Evolutionary conservation across 2,888 invertebrate species (phyloP).

Genomic region (Torymus aiolomorphi): DNA sequence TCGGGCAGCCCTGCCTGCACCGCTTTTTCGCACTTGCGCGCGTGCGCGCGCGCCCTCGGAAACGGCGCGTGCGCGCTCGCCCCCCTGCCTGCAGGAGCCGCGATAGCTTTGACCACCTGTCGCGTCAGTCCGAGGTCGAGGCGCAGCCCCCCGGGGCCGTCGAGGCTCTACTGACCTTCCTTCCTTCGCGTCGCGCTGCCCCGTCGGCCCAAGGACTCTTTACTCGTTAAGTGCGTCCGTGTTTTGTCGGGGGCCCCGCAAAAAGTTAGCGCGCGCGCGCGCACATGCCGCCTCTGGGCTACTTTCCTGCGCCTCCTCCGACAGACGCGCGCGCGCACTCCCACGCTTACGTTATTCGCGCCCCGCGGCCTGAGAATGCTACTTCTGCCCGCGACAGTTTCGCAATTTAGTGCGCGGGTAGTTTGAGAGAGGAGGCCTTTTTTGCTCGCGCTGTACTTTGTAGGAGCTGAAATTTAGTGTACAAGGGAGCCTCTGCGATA

Average conservation of each 20-base stretch:
- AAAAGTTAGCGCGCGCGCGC: background rate
- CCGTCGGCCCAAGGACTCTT: constrained; percentile 46
- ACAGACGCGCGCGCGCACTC: too few relatives aligned
- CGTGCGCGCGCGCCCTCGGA: too few relatives aligned
- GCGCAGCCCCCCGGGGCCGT: background rate
- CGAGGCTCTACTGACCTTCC: constrained; percentile 27
- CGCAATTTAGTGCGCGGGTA: background rate
- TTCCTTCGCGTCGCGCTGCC: background rate
- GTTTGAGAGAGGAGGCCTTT: too few relatives aligned
- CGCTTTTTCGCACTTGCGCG: too few relatives aligned
- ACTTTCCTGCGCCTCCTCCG: constrained; percentile 29
- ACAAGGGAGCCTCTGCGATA: too few relatives aligned
- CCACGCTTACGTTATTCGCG: constrained; percentile 38
- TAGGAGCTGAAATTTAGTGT: too few relatives aligned
- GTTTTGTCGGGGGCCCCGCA: background rate
- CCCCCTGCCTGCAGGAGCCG: constrained; percentile 13
- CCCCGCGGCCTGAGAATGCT: background rate
- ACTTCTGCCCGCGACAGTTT: constrained; percentile 9
- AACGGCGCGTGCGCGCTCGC: background rate
- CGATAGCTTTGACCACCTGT: constrained; percentile 66
- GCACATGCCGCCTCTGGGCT: constrained; percentile 14
- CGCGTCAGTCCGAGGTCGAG: constrained; percentile 46
- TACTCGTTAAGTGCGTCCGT: constrained; percentile 31
- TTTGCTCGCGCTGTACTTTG: too few relatives aligned
- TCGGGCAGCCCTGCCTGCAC: too few relatives aligned